Evolutionary conservation across 1,140 invertebrate genomes (phyloP).

Genomic region (Lepidurus packardi): DNA sequence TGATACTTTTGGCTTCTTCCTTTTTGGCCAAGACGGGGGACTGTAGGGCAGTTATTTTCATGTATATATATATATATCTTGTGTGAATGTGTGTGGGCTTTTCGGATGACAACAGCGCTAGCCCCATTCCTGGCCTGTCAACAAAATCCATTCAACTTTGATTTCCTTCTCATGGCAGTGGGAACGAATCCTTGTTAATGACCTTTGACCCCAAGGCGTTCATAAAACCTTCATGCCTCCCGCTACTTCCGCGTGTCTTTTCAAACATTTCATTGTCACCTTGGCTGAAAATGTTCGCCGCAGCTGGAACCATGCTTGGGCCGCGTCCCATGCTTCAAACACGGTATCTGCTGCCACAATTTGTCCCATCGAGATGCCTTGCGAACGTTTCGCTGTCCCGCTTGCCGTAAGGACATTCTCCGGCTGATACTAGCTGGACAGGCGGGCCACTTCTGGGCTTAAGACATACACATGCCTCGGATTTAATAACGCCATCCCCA

Average conservation of each 20-base stretch:
- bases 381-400: no score
- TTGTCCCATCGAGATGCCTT: no score
- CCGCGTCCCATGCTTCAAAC: no score
- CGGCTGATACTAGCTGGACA: no score
- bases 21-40: background rate
- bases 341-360: no score
- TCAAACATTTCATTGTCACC: constrained; percentile 22
- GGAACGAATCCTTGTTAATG: background rate
- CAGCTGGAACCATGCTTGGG: background rate
- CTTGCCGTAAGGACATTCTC: no score
- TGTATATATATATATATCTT: background rate
- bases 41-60: background rate
- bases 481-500: no score
- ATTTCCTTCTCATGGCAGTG: background rate
- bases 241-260: constrained; percentile 3
- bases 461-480: no score
- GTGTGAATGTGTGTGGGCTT: background rate
- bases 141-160: constrained; percentile 17
- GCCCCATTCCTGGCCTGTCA: background rate
- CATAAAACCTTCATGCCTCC: constrained; percentile 18
- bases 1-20: background rate
- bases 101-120: background rate
- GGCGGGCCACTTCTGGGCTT: no score
- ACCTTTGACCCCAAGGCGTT: background rate
- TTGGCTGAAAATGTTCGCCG: background rate